Conservation (phyloP, 1,140 invertebrate species). For the Aethina tumida region DNA sequence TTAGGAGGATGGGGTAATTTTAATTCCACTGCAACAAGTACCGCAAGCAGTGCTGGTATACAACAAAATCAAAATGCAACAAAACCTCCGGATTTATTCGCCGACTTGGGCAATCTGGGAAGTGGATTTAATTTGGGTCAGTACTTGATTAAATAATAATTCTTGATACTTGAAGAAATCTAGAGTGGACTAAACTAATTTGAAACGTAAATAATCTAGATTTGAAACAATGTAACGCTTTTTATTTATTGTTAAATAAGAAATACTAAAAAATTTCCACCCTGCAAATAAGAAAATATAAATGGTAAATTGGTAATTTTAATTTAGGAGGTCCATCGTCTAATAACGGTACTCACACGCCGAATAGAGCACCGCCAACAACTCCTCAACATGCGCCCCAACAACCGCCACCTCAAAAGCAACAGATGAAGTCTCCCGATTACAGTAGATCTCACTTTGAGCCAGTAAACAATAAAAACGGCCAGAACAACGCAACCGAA, state of each 20-base stretch:
- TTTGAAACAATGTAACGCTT: too few relatives aligned
- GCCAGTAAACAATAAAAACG: slow-evolving; percentile 40
- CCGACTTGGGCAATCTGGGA: slow-evolving; percentile 16
- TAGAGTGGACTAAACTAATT: too few relatives aligned
- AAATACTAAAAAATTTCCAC: too few relatives aligned
- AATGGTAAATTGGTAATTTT: too few relatives aligned
- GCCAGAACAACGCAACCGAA: slow-evolving; percentile 14
- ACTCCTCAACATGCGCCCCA: slow-evolving; percentile 34
- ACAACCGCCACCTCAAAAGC: slow-evolving; percentile 38
- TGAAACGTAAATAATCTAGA: too few relatives aligned
- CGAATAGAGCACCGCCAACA: slow-evolving; percentile 27
- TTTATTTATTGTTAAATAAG: too few relatives aligned
- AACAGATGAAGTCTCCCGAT: slow-evolving; percentile 34
- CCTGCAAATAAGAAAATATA: too few relatives aligned
- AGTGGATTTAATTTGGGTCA: slow-evolving; percentile 12
- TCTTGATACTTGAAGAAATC: too few relatives aligned
- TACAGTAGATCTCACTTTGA: slow-evolving; percentile 52
- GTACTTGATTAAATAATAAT: slow-evolving; percentile 2
- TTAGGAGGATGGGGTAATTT: slow-evolving; percentile 25
- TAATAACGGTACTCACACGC: slow-evolving; percentile 16
- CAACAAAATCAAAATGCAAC: too few relatives aligned
- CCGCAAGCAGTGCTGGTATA: slow-evolving; percentile 5
- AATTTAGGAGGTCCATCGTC: too few relatives aligned
- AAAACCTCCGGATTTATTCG: not conserved
- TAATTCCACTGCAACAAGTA: slow-evolving; percentile 10